Evolutionary conservation across 2,797 vertebrate genomes (phyloP).

Genomic region (Chelonia mydas): DNA sequence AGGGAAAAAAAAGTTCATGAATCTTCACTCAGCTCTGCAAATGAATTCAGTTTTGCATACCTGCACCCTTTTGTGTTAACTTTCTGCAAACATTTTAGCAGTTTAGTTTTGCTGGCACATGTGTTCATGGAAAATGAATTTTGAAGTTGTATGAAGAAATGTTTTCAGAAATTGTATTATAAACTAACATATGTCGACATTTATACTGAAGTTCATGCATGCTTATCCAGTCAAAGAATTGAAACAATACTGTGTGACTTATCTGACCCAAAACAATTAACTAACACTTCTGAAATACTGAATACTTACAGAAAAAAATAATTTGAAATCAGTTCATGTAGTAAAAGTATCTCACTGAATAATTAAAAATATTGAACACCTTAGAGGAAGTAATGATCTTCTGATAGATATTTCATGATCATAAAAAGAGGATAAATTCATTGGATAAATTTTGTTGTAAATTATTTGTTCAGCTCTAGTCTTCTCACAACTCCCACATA

Average conservation of each 20-base stretch:
- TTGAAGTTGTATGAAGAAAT: neutral
- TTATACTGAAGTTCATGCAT: neutral
- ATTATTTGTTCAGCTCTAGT: neutral
- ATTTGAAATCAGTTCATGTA: neutral
- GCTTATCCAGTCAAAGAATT: neutral
- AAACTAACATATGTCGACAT: neutral
- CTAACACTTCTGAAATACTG: neutral
- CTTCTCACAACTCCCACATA: neutral
- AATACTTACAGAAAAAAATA: constrained; percentile 4
- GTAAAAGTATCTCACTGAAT: neutral
- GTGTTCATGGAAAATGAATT: neutral
- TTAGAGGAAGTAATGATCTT: neutral
- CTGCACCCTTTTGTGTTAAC: neutral
- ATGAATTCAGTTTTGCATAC: neutral
- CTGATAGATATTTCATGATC: neutral
- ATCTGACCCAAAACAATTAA: neutral
- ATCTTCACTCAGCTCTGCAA: neutral
- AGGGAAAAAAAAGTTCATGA: neutral
- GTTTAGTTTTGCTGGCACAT: neutral
- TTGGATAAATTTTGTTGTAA: neutral
- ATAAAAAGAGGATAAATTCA: neutral
- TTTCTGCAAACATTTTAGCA: neutral
- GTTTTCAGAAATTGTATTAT: constrained; percentile 17
- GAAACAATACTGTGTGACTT: neutral
- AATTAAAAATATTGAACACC: constrained; percentile 46